phyloP scores from a whole-genome alignment of 2,113 vertebrate genomes.

The Grantiella picta region DNA sequence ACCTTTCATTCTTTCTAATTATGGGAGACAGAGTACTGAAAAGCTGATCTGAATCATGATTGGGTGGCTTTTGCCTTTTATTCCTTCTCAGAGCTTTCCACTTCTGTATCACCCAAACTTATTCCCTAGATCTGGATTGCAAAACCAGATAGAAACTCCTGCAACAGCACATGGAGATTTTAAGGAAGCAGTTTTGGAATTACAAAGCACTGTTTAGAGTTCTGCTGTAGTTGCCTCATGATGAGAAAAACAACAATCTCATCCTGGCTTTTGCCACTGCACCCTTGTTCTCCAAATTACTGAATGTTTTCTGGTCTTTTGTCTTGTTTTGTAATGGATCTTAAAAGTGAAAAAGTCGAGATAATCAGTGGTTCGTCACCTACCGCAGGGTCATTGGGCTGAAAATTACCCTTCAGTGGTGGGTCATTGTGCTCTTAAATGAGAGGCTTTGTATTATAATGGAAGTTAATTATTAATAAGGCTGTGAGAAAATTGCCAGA shows the following conservation, averaged over 20 bases:
- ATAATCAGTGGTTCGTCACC: background rate
- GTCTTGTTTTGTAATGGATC: background rate
- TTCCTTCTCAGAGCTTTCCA: background rate
- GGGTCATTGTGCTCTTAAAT: background rate
- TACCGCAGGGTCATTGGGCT: background rate
- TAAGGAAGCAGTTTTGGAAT: background rate
- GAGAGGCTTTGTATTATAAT: background rate
- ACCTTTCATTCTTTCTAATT: background rate
- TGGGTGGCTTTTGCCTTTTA: background rate
- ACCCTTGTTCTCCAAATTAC: background rate
- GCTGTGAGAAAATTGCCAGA: background rate
- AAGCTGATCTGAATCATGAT: background rate
- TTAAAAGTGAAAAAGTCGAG: background rate
- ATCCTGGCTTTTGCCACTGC: background rate
- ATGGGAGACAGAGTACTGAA: background rate
- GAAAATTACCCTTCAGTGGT: background rate
- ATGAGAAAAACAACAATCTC: background rate
- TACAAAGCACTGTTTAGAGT: accelerated
- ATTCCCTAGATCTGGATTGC: background rate
- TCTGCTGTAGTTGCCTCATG: background rate
- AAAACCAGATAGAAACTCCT: background rate
- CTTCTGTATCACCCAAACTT: background rate
- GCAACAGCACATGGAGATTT: background rate
- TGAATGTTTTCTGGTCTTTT: background rate
- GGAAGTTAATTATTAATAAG: conserved; percentile 30